Percentiles rank a stretch among this genome's conserved stretches.
Conservation (phyloP, 2,797 vertebrate genomes). For the Coluber constrictor region DNA sequence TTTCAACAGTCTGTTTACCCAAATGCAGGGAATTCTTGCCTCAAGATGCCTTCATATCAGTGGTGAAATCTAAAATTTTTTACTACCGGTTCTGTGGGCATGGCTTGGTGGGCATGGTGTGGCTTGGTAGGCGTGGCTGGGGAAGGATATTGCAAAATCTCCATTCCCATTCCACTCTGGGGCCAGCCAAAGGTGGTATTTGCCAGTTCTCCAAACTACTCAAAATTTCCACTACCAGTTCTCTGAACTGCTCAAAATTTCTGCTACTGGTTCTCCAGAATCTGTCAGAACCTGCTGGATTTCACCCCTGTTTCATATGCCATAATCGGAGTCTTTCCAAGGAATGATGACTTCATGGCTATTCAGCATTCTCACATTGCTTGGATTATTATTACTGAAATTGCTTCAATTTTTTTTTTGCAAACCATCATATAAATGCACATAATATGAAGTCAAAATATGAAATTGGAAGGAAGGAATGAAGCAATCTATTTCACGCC, state of each 20-base stretch:
- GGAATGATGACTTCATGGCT: neutral
- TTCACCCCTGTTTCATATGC: neutral
- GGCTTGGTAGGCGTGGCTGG: too few relatives aligned
- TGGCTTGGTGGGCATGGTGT: too few relatives aligned
- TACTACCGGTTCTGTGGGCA: too few relatives aligned
- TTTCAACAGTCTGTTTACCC: neutral
- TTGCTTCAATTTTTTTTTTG: neutral
- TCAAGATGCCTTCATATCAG: neutral
- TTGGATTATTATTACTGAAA: neutral
- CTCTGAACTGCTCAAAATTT: too few relatives aligned
- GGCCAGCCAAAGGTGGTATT: too few relatives aligned
- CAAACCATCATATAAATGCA: neutral
- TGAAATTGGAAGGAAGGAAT: neutral
- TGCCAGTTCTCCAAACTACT: too few relatives aligned
- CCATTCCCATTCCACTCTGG: too few relatives aligned
- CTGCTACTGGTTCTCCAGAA: too few relatives aligned
- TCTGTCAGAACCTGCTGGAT: too few relatives aligned
- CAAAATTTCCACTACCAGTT: too few relatives aligned
- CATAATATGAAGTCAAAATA: neutral
- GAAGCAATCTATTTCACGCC: neutral
- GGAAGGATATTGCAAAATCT: too few relatives aligned
- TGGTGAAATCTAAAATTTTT: too few relatives aligned
- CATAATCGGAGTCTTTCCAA: neutral
- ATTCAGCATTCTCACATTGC: neutral
- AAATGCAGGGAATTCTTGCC: neutral